Evolutionary conservation across 2,797 vertebrate species (phyloP).

Genomic region (Todus mexicanus): DNA sequence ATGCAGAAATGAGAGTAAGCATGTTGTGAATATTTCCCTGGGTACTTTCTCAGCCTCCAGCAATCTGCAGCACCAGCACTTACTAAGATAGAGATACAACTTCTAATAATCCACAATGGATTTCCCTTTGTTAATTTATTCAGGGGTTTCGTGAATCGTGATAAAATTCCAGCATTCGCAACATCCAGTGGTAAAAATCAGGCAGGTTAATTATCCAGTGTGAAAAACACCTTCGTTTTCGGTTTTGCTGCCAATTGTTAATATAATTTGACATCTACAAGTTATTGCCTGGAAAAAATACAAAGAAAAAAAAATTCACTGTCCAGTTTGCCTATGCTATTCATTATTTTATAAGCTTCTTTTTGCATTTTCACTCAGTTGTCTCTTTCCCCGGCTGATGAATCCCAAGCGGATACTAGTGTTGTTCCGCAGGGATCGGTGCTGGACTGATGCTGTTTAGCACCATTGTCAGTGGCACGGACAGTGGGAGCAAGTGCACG

Average conservation of each 20-base stretch:
- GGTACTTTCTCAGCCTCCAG: neutral
- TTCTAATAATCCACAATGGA: neutral
- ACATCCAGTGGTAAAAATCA: neutral
- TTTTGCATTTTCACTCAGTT: neutral
- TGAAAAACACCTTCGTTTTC: neutral
- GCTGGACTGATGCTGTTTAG: too few species aligned
- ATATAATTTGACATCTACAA: neutral
- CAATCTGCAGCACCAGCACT: neutral
- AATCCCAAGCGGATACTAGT: conserved; percentile 2
- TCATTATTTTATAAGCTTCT: neutral
- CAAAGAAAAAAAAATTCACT: neutral
- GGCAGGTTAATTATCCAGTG: neutral
- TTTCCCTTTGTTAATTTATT: neutral
- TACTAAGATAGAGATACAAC: neutral
- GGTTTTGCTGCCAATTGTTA: neutral
- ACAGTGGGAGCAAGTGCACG: too few species aligned
- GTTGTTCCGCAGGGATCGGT: too few species aligned
- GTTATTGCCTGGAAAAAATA: neutral
- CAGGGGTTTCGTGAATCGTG: neutral
- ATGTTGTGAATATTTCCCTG: neutral
- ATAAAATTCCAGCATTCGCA: neutral
- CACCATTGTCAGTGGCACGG: too few species aligned
- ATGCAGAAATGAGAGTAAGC: neutral
- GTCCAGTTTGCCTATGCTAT: neutral
- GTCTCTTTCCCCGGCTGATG: neutral